Conservation (phyloP, 2,113 vertebrate genomes). For the Chunga burmeisteri region DNA sequence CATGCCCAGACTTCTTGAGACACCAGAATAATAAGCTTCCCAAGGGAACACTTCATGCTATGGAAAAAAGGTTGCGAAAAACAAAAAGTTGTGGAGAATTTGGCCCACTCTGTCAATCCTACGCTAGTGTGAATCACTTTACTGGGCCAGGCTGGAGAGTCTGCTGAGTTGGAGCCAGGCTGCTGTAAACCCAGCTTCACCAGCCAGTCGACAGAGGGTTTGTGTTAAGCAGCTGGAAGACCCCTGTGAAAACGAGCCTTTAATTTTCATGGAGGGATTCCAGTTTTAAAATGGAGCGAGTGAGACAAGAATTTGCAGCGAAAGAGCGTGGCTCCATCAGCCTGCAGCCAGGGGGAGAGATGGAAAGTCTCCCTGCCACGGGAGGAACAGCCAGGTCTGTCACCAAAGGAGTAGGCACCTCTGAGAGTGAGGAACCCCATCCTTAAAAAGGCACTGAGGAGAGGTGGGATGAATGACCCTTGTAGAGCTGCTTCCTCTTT, state of each 20-base stretch:
- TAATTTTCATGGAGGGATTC: not conserved
- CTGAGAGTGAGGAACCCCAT: not conserved
- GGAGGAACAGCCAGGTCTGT: not conserved
- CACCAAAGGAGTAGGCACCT: not conserved
- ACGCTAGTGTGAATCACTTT: not conserved
- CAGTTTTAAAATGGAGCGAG: constrained; percentile 18
- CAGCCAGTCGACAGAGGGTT: not conserved
- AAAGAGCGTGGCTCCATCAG: not conserved
- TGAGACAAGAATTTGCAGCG: not conserved
- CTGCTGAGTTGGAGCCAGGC: not conserved
- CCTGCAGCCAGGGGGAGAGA: not conserved
- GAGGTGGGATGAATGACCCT: not conserved
- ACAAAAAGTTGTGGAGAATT: not conserved
- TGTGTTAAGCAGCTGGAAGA: constrained; percentile 2
- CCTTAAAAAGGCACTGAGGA: not conserved
- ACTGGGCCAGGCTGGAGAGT: not conserved
- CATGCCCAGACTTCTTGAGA: not conserved
- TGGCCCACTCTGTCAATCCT: not conserved
- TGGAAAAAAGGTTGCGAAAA: not conserved
- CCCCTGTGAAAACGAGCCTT: not conserved
- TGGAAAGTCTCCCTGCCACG: not conserved
- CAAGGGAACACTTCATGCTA: not conserved
- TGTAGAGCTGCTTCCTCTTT: not conserved
- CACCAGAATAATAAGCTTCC: not conserved
- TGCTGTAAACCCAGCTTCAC: not conserved